Base-by-base conservation (phyloP, 2,113 vertebrate species). In the Climacteris rufus region DNA sequence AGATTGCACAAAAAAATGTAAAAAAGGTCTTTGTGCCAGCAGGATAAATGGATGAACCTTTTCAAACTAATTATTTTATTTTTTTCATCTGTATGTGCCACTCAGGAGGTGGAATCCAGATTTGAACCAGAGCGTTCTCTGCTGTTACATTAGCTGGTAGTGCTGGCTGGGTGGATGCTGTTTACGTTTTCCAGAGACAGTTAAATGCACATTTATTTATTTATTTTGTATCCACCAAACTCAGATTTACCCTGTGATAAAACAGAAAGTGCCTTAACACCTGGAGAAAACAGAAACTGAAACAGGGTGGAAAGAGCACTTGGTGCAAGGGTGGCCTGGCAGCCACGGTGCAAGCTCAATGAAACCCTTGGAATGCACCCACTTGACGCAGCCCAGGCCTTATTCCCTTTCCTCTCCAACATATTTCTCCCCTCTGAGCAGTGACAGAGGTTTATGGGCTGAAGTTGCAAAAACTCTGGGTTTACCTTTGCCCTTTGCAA, bases 131-230 rank as follows among this genome's bases (percentile, higher is more conserved):
- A 94, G 39, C 17, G 52, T 89, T 86, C 37, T 82, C 70, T 93
- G 49, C 50, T 84, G 37, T 89, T 92, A 11, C 40, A 23, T 56
- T 63, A 27, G 24, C 63, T 81, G 59, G 47, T 75, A 40, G 23
- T 45, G 84, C 69, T 89, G 78, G 15, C 78, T 94, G 70, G 31
- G 70, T 42, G 61, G 44, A 77, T 83, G 80, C 30, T 96, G 91
- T 95, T 97, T 96, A 85, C 89, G 50, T 83, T 97, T 97, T 83
- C 88, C 91, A 94, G 57, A 90, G 90, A 96, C 94, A 95, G 77
- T 47, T 28, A 95, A 93, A 89, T 82, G 31, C 31, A n/a, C 25
- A 8, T 40, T 27, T 4, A 4, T 33, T 30, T 18, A 0, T 24
- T 78, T 5, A 17, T 14, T 56, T 9, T 53, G 3, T 33, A 25